These are phyloP conservation scores for Villa cingulata DNA, from an alignment of 2,888 invertebrate genomes.

Conservation along the genomic window DNA sequence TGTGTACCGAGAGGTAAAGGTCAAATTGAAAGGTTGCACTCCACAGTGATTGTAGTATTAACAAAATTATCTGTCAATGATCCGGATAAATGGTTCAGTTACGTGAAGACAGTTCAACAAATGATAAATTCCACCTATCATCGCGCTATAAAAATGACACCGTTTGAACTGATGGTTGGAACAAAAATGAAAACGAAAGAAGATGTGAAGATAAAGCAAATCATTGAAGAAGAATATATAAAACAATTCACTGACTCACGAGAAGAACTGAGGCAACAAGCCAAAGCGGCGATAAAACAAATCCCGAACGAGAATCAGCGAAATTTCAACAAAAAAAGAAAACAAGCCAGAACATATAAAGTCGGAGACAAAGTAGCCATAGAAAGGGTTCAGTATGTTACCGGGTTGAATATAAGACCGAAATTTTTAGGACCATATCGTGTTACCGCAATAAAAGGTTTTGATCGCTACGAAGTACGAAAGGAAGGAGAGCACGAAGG, in stretches of 20 bases:
- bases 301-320: not conserved
- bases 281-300: not conserved
- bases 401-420: not conserved
- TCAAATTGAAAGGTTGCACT: constrained; percentile 10
- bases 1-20: constrained; percentile 12
- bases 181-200: not conserved
- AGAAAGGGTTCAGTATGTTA: too few species aligned
- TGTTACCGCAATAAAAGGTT: not conserved
- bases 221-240: too few species aligned
- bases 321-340: not conserved
- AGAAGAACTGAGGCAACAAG: not conserved
- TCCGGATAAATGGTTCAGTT: not conserved
- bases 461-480: not conserved
- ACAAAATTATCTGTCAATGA: constrained; percentile 11
- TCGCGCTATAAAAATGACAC: not conserved
- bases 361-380: not conserved
- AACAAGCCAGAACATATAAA: not conserved
- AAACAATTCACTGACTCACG: too few species aligned
- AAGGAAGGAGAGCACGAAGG: not conserved
- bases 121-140: not conserved
- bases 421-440: not conserved
- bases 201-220: not conserved
- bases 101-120: not conserved
- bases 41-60: not conserved
- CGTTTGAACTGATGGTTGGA: constrained; percentile 1